Evolutionary conservation across 2,888 invertebrate species (phyloP), one percentile per base, ranked within the genome.

Genomic region (Rhaphigaster nebulosa): DNA sequence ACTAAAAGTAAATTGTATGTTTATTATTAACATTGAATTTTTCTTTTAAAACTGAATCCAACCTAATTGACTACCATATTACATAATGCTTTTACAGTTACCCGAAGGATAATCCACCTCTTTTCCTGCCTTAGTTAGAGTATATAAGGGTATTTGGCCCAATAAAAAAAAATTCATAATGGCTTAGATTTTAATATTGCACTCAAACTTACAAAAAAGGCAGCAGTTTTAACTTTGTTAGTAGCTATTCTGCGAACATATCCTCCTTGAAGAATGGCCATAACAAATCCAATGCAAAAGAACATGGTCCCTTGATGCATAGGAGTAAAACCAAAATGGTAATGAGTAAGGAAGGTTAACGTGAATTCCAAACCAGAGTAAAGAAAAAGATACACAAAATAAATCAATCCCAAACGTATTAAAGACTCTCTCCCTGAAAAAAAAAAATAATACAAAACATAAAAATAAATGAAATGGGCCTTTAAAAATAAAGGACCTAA

Each of bases 241-340:
- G 96, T 95, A 18, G 96, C 96, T 70, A 99, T 95, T 91, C 97
- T 95, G 90, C 99, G 95, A 0, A 98, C 98, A 93, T 97, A 98
- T 6, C 97, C 96, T 80, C 99, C 98, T 95, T 99, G 98, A 90
- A 98, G 95, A 87, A 96, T 92, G 29, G 98, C 97, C 99, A 99
- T 99, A 91, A 97, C 95, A 84, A 98, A 93, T 90, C 99, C 99
- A 93, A 98, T 97, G 90, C 97, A 97, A 93, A 99, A 95, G 94
- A 99, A 99, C 98, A 99, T 98, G 95, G 97, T 98, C 13, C 99
- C 99, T 94, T 99, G 99, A 94, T 99, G 97, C 97, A 98, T 97
- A 87, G 98, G 98, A 90, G 96, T 96, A 94, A 97, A 99, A 90
- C 96, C 95, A 94, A 99, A 99, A 70, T 97, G 95, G 93, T 98